Evolutionary conservation across 2,888 invertebrate species (phyloP), one percentile per base, ranked within the genome.

Genomic region (Trichogramma dendrolimi): DNA sequence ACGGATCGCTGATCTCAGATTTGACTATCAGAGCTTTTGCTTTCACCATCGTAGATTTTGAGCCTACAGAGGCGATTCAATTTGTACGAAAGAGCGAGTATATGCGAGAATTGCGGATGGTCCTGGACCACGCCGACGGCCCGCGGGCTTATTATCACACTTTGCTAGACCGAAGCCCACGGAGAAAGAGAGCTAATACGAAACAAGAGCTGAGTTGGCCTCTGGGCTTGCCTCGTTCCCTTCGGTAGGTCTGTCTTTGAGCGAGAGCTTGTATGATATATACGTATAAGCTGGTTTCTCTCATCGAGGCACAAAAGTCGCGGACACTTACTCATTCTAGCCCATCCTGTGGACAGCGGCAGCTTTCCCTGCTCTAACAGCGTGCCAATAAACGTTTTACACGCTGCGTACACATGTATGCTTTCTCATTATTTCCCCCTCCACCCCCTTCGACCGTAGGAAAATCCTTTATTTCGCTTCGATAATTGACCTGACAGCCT

Each of bases 71-170:
- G 72, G 73, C 71, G 72, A 75, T 75, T 75, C 74, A 75, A 75
- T 75, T 75, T 75, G 72, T 72, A 71, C 69, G 70, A 69, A 71
- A 27, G 27, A 27, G 27, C 27, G 27, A 27, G 27, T 27, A 27
- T 27, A 27, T 27, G 27, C 27, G 75, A 70, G 73, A 75, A 75
- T 75, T 72, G 73, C 71, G 73, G 72, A 73, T 27, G 2, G 27
- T 73, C 73, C 74, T 72, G 73, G 73, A 70, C 73, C 70, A 38
- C 27, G 27, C 27, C 10, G 73, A 73, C 71, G 71, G 75, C 75
- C 75, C 74, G 74, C 72, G 74, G 75, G 75, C 75, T 75, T 75
- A 75, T 75, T 75, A 75, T 75, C 75, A 73, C 75, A 75, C 75
- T 73, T 75, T 74, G 71, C 74, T 71, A 70, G 70, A 71, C 71